Base-by-base conservation (phyloP, 2,888 invertebrate species). In the Lysandra bellargus region DNA sequence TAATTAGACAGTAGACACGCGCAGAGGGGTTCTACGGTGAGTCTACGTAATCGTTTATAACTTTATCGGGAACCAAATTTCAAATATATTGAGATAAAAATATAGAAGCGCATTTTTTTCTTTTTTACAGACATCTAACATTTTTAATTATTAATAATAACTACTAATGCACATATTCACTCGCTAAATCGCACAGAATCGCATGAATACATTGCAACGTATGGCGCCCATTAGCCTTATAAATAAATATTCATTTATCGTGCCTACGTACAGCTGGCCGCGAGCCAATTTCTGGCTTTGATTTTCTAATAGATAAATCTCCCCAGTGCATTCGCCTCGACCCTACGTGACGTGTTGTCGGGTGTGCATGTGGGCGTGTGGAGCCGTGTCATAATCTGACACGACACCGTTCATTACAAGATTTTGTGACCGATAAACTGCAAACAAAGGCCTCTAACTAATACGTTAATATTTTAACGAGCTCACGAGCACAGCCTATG, bases 271-370 rank as follows among this genome's bases (percentile, higher is more conserved):
- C 30, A 57, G 78, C 64, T 81, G 82, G 88, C 87, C 82, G 82
- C 82, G 84, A 82, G 87, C 89, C 88, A 87, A 82, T 79, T 80
- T 81, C 84, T 87, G 87, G 88, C 87, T 87, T 85, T 87, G 89
- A 89, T 89, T 88, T 84, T 81, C 85, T 89, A 88, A 88, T 87
- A 89, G 89, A 89, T 89, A 89, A 87, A 88, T 88, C 76, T 76
- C 74, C 87, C 84, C 84, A 81, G 84, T 84, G 81, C 82, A 82
- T 82, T 82, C 82, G 81, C 82, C 82, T 79, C 81, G 53, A 17
- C 72, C 37, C 69, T 69, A 69, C 69, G 69, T 69, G 69, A 69
- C 69, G 69, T 57, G 57, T 57, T 57, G 57, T 69, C 69, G 69
- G 37, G 69, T 37, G 69, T 37, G 57, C 57, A 57, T 64, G 64